phyloP scores from a whole-genome alignment of 2,113 vertebrate genomes.

The Egretta garzetta region DNA sequence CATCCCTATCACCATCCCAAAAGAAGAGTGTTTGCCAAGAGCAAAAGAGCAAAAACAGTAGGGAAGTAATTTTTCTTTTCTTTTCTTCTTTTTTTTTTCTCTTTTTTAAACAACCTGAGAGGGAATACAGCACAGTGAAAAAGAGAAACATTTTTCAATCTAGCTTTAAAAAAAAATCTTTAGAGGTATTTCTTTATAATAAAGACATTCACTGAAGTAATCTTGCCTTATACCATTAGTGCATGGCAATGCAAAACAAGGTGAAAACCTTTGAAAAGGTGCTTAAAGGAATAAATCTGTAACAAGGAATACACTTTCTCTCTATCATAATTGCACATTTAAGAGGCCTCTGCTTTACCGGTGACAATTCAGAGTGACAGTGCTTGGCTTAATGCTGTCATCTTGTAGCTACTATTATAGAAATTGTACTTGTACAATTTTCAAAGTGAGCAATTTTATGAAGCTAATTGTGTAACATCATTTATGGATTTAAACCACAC shows the following conservation, averaged over 20 bases:
- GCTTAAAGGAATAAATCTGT: background rate
- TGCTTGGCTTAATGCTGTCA: background rate
- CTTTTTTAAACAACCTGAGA: background rate
- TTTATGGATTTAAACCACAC: conserved; percentile 27
- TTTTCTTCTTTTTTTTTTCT: background rate
- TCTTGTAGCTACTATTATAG: background rate
- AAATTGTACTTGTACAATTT: background rate
- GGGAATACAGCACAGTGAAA: background rate
- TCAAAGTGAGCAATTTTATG: conserved; percentile 16
- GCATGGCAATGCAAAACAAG: background rate
- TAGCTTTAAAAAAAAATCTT: background rate
- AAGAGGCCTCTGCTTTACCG: background rate
- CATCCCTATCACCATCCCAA: background rate
- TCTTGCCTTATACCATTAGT: background rate
- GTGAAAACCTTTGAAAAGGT: background rate
- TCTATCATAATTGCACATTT: background rate
- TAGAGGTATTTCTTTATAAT: background rate
- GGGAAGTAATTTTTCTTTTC: background rate
- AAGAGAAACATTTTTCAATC: background rate
- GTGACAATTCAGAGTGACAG: background rate
- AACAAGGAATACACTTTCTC: background rate
- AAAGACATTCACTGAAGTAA: background rate
- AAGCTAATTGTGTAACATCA: conserved; percentile 16
- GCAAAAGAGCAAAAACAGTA: background rate
- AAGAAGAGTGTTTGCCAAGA: background rate